Evolutionary conservation across 2,113 vertebrate genomes (phyloP).

Genomic region (Zapornia atra): DNA sequence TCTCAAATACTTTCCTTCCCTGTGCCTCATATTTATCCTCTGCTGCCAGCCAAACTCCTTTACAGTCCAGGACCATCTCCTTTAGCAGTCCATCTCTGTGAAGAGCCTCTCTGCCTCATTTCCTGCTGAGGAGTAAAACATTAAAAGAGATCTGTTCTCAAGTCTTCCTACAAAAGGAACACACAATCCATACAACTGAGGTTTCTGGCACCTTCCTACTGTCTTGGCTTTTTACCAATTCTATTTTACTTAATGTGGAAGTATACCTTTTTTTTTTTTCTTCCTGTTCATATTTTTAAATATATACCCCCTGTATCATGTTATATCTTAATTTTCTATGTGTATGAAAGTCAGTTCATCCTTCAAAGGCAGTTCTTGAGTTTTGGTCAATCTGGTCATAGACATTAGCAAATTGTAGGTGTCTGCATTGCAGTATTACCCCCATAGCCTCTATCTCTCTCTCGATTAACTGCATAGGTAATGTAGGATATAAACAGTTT

Average conservation of each 20-base stretch:
- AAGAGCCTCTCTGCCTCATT: not conserved
- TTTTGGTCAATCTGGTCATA: not conserved
- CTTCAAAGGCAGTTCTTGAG: not conserved
- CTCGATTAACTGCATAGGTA: not conserved
- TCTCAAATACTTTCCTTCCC: not conserved
- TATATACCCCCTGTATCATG: not conserved
- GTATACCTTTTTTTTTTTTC: not conserved
- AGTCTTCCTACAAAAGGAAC: not conserved
- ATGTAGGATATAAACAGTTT: not conserved
- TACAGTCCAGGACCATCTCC: not conserved
- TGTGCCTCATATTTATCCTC: not conserved
- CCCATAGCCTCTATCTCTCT: not conserved
- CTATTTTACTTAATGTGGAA: not conserved
- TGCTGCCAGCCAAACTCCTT: not conserved
- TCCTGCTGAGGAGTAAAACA: not conserved
- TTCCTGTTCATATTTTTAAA: not conserved
- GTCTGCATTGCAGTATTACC: not conserved
- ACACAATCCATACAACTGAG: not conserved
- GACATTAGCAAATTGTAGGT: not conserved
- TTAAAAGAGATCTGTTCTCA: not conserved
- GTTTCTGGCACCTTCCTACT: not conserved
- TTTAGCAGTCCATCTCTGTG: not conserved
- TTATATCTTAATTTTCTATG: not conserved
- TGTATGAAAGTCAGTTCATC: not conserved
- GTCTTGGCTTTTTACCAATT: not conserved